These are phyloP conservation scores for Halcyon senegalensis DNA, from an alignment of 2,113 vertebrate genomes.

Conservation along the genomic window DNA sequence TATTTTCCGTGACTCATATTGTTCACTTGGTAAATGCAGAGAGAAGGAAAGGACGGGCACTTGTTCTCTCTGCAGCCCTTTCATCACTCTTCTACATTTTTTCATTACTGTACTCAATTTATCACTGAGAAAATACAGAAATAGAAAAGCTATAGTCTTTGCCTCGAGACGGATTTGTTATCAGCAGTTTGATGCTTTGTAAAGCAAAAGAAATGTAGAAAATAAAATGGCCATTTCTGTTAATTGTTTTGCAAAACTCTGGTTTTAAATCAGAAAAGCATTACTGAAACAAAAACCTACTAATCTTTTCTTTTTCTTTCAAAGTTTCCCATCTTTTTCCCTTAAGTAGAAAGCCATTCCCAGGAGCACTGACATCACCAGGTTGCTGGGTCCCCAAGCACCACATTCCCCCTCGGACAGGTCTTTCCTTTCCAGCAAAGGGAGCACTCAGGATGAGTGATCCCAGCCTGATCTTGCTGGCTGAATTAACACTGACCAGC, in stretches of 20 bases:
- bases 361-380: rapidly evolving
- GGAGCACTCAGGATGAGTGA: background rate
- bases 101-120: constrained; percentile 53
- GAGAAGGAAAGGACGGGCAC: background rate
- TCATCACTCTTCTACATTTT: constrained; percentile 45
- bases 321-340: background rate
- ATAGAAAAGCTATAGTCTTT: background rate
- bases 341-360: background rate
- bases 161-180: constrained; percentile 21
- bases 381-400: background rate
- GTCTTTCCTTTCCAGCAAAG: background rate
- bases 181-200: background rate
- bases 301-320: background rate
- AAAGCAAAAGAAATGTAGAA: constrained; percentile 12
- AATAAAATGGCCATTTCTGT: constrained; percentile 25
- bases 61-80: constrained; percentile 51
- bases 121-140: constrained; percentile 50
- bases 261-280: background rate
- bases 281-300: background rate
- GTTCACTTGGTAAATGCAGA: constrained; percentile 27
- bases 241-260: constrained; percentile 31
- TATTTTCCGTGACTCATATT: constrained; percentile 32
- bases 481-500: rapidly evolving
- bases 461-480: background rate
- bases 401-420: rapidly evolving